Evolutionary conservation across 1,140 invertebrate genomes (phyloP), one percentile per base, ranked within the genome.

Genomic region (Brachystomella parvula): DNA sequence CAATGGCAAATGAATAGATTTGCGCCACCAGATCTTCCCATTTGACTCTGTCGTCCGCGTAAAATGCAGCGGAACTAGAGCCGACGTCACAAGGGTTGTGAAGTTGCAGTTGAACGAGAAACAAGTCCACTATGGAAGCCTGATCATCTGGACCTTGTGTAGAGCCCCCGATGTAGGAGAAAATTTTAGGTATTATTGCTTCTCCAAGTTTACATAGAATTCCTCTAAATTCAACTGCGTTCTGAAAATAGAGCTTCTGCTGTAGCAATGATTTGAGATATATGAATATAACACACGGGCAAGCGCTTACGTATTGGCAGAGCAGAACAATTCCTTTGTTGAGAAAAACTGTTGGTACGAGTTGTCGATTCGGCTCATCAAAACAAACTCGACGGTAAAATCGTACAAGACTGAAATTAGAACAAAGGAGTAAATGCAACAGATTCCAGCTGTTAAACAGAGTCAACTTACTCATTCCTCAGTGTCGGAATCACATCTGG

Each of bases 131-230:
- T 2, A 57, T 63, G 9, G 33, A 44, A 29, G 33, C 26, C 53
- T 67, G n/a, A 62, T 65, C 63, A 56, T 65, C 64, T 32, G 28
- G 47, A 30, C 67, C 61, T 9, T 58, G 47, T 1, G 57, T 31
- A 28, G 35, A 35, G 30, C 28, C 49, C 56, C 19, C 21, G 33
- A 15, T 24, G n/a, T 26, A 29, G 17, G 64, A 24, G 1, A 72
- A 24, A 15, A 72, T 33, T 39, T 29, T n/a, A 2, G 70, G 65
- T 44, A 72, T 57, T 2, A 72, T 33, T 0, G 24, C 19, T 59
- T 72, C 70, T 21, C 70, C 70, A 32, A 69, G 26, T 33, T 47
- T 62, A 26, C 70, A 72, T 1, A 72, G 31, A 26, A 69, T 69
- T 3, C 65, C 65, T 19, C 70, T 39, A 63, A 69, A 69, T 47